phyloP scores from a whole-genome alignment of 2,113 vertebrate species.

The Triplophysa tibetana region DNA sequence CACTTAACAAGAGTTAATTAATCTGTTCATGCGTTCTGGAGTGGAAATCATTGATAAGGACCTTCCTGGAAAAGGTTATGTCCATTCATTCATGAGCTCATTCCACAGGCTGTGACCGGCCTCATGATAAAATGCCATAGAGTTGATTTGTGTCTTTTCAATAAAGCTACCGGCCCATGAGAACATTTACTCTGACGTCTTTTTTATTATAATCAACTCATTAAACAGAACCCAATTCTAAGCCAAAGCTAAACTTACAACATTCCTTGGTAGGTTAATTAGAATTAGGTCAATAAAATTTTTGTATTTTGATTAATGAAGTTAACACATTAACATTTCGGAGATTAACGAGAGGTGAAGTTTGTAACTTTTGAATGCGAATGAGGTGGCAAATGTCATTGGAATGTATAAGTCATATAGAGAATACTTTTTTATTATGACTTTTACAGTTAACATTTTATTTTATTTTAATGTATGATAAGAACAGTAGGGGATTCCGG shows the following conservation, averaged over 20 bases:
- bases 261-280: not conserved
- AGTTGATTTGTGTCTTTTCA: not conserved
- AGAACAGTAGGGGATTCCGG: no score
- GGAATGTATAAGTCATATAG: no score
- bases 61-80: slow-evolving; percentile 37
- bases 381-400: no score
- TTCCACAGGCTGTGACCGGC: not conserved
- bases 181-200: not conserved
- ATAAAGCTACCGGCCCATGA: slow-evolving; percentile 3
- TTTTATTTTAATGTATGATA: no score
- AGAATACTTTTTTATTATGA: no score
- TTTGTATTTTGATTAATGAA: no score
- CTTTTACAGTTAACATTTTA: no score
- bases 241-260: not conserved
- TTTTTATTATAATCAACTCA: not conserved
- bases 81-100: slow-evolving; percentile 38
- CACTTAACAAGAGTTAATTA: slow-evolving; percentile 40
- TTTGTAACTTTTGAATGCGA: not conserved
- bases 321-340: not conserved
- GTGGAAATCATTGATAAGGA: slow-evolving; percentile 46
- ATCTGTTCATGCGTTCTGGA: slow-evolving; percentile 27
- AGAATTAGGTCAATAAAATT: not conserved
- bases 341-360: not conserved
- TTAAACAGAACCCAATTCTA: not conserved
- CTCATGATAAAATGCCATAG: not conserved